Evolutionary conservation across 2,888 invertebrate genomes (phyloP).

Genomic region (Stenurella melanura): DNA sequence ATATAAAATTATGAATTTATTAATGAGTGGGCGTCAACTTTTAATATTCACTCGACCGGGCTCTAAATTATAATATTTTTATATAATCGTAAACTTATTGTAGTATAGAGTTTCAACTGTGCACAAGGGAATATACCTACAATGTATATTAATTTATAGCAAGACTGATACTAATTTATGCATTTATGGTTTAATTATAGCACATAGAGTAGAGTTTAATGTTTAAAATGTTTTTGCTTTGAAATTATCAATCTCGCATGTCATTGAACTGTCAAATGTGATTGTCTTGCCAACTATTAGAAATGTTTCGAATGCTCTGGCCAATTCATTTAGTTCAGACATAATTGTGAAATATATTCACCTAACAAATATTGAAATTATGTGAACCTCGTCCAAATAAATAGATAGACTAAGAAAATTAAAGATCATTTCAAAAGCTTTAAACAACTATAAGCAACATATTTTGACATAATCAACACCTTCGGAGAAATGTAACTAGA

Average conservation of each 20-base stretch:
- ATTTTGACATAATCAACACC: too few relatives aligned
- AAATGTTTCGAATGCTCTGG: too few relatives aligned
- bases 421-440: too few relatives aligned
- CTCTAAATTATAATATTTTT: slow-evolving; percentile 32
- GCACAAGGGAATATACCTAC: background rate
- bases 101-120: slow-evolving; percentile 20
- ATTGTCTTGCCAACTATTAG: background rate
- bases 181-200: slow-evolving; percentile 10
- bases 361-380: too few relatives aligned
- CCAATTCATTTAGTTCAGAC: too few relatives aligned
- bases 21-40: slow-evolving; percentile 25
- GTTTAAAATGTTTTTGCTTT: background rate
- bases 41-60: slow-evolving; percentile 26
- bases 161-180: slow-evolving; percentile 2
- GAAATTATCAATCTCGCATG: background rate
- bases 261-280: background rate
- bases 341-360: too few relatives aligned
- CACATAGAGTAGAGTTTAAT: background rate
- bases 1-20: slow-evolving; percentile 33
- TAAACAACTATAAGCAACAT: too few relatives aligned
- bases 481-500: too few relatives aligned
- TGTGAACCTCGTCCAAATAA: too few relatives aligned
- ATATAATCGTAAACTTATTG: slow-evolving; percentile 33
- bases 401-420: too few relatives aligned
- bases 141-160: slow-evolving; percentile 20